Evolutionary conservation across 2,888 invertebrate species (phyloP).

Genomic region (Leptinotarsa juncta): DNA sequence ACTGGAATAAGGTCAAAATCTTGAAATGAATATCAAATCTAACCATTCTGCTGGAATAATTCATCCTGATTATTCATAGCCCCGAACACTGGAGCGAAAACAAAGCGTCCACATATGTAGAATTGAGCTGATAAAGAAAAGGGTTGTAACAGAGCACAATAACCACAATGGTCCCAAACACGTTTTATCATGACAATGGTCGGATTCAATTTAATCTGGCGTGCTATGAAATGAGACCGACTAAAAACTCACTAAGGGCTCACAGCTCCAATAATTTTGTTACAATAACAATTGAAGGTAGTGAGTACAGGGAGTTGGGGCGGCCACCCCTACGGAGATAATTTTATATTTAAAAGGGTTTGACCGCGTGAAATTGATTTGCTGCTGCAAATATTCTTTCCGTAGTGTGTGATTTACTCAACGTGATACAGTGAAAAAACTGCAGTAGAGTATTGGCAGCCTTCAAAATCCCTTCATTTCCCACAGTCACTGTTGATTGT

Average conservation of each 20-base stretch:
- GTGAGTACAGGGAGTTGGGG: slow-evolving; percentile 38
- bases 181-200: slow-evolving; percentile 63
- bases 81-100: slow-evolving; percentile 48
- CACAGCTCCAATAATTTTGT: slow-evolving; percentile 58
- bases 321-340: slow-evolving; percentile 49
- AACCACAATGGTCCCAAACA: slow-evolving; percentile 63
- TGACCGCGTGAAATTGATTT: slow-evolving; percentile 54
- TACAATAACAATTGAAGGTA: slow-evolving; percentile 55
- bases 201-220: slow-evolving; percentile 64
- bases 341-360: slow-evolving; percentile 50
- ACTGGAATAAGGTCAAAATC: not conserved
- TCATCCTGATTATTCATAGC: slow-evolving; percentile 18
- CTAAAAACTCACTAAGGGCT: slow-evolving; percentile 49
- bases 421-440: slow-evolving; percentile 25
- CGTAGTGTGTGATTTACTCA: slow-evolving; percentile 34
- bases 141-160: slow-evolving; percentile 61
- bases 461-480: not conserved
- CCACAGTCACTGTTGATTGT: not conserved
- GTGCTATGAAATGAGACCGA: slow-evolving; percentile 54
- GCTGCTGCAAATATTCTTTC: slow-evolving; percentile 35
- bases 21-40: not conserved
- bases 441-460: not conserved
- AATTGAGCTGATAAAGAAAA: slow-evolving; percentile 61
- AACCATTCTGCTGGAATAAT: not conserved
- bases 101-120: slow-evolving; percentile 59